Evolutionary conservation across 2,797 vertebrate species (phyloP), one percentile per base, ranked within the genome.

Genomic region (Phrynocephalus guinanensis): DNA sequence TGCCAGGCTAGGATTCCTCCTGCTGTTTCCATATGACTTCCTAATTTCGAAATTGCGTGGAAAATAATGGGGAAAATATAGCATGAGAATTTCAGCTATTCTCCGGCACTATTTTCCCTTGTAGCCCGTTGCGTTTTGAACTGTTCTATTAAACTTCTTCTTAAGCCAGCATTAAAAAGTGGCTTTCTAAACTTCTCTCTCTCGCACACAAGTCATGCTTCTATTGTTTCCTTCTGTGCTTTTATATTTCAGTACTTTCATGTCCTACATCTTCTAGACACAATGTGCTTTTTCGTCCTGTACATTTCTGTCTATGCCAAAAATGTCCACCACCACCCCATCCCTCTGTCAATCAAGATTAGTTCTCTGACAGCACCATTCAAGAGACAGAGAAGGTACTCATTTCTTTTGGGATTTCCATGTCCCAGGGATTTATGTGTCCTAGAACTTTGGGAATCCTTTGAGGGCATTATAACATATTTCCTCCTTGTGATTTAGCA

Each of bases 11-110:
- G 73, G 83, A 93, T 94, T 92, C 33, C 68, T 92, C 95, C 94
- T 87, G 91, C 93, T 95, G 94, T 89, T 95, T 92, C 92, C 89
- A 80, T 91, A 87, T 84, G 89, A 94, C 94, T 94, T 95, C 93
- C 90, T 96, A 93, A 96, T 96, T 96, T 94, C 92, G 92, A 94
- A 95, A 95, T 94, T 92, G 92, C 71, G 80, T 90, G 87, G 87
- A 83, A 96, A 94, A 95, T 96, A 94, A 95, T 94, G 93, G 90
- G 89, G 87, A 82, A 93, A 92, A 92, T 92, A 92, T 50, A 92
- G 83, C 91, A 91, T 86, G 86, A 93, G 86, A 88, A 83, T 91
- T 92, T 94, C 90, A 91, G 92, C 91, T 92, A 84, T 91, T 87
- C 84, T 93, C 84, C 87, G 87, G 85, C 90, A 89, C 0, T 85